Base-by-base conservation (phyloP, 1,140 invertebrate species). In the Papilio helenus region DNA sequence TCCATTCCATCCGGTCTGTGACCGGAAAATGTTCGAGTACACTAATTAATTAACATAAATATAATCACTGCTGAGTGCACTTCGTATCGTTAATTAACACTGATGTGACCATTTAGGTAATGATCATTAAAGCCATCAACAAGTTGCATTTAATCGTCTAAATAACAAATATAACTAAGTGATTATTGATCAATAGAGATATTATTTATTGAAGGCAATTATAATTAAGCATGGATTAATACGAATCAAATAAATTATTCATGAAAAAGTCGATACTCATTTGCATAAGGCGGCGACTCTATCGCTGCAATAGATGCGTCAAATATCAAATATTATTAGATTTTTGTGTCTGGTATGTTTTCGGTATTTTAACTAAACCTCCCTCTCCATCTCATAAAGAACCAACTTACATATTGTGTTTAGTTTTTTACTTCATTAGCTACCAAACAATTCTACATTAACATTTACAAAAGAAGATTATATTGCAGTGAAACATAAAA, bases 101-200 rank as follows among this genome's bases (percentile, higher is more conserved):
- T 61, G 9, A 61, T 61, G 10, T 26, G 58, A 61, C 14, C 3
- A 26, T 26, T 61, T 20, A 20, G 26, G 14, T 61, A 26, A 8
- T 61, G 3, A 61, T 61, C 61, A 34, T 68, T 68, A 18, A 68
- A 68, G 4, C 0, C 23, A 23, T 18, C 4, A 68, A 29, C 3
- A 16, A 29, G 1, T 68, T 29, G 14, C 14, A 29, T 68, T 68
- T 68, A 29, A 68, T 68, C 26, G 26, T 29, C 12, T 68, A 68
- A 68, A 68, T 68, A 68, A 68, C 26, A 68, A 68, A 68, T 68
- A 68, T 68, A 68, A 68, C 26, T 26, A 34, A 68, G 61, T 68
- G 61, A 26, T 68, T 68, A 68, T 68, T 68, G 61, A n/a, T 12
- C 26, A 68, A 68, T 29, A 58, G 58, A 61, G 23, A 4, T 20